A percentile compares a stretch with the other conserved stretches of the same genome.
Conservation (phyloP, 1,140 invertebrate species). For the Hyles euphorbiae region DNA sequence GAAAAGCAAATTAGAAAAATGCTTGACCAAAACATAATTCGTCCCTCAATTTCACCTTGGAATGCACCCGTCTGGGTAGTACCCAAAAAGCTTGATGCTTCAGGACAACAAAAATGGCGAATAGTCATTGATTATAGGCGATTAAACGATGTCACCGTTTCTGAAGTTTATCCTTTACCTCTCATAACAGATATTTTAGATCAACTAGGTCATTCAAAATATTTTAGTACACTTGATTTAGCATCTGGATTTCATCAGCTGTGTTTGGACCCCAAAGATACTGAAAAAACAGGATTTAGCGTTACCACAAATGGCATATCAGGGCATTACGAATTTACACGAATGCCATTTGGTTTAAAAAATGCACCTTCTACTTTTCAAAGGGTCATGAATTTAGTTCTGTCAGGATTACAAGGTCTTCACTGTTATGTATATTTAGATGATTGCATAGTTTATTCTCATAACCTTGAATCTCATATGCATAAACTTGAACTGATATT, state of each 20-base stretch:
- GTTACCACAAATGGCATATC: constrained; percentile 8
- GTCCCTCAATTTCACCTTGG: constrained; percentile 12
- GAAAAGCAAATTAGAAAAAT: constrained; percentile 27
- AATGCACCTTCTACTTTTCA: constrained; percentile 12
- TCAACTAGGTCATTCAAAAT: constrained; percentile 11
- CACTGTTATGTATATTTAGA: constrained; percentile 9
- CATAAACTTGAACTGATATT: too few relatives aligned
- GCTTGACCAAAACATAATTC: constrained; percentile 18
- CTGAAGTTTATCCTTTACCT: constrained; percentile 16
- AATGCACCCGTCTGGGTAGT: constrained; percentile 14
- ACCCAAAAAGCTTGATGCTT: constrained; percentile 1
- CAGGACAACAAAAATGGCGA: constrained; percentile 17
- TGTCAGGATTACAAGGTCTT: constrained; percentile 7
- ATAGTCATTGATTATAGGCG: constrained; percentile 23
- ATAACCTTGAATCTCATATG: too few relatives aligned
- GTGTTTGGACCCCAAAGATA: too few relatives aligned
- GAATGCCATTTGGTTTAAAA: constrained; percentile 16
- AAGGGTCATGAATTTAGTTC: constrained; percentile 7
- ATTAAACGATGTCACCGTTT: constrained; percentile 22
- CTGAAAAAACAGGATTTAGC: constrained; percentile 10
- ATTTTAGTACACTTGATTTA: not conserved
- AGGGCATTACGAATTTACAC: constrained; percentile 10
- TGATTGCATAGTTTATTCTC: not conserved
- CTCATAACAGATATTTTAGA: constrained; percentile 21
- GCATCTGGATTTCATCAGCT: too few relatives aligned